Evolutionary conservation across 2,797 vertebrate genomes (phyloP), one percentile per base, ranked within the genome.

Genomic region (Synanceia verrucosa): DNA sequence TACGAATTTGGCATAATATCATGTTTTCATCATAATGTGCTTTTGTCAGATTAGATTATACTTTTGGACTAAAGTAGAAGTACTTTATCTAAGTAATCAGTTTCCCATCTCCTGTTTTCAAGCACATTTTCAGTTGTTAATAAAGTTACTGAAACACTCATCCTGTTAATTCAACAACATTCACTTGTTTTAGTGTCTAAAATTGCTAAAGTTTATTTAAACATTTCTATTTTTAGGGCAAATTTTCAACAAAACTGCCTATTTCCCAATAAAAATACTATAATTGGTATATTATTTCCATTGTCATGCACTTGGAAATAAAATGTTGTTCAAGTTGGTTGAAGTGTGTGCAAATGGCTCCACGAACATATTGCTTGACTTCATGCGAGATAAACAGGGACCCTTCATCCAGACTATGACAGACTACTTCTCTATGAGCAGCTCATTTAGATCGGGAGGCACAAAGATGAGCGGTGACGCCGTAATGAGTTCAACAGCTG

Each of bases 401-500:
- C 8, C 18, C 18, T 58, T 31, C 26, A 6, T 58, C 78, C 51
- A 57, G 21, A n/a, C 48, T 65, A 77, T 60, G 79, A 73, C 65
- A 72, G 64, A 51, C 58, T 58, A 47, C 6, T 58, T 63, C 60
- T 81, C 64, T 67, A 56, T 72, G 62, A 61, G 39, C 58, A 63
- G 56, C 59, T 70, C 70, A 63, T 75, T 73, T 59, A 18, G 48
- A 71, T 34, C 9, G 13, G 19, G 64, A 68, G 56, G 58, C 55
- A 80, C 69, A 65, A 48, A 46, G 41, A 76, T 63, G 73, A 71
- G 63, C 68, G 33, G 50, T 41, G 31, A 13, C 28, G 52, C 48
- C 63, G 52, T 63, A 69, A 74, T 57, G 58, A 75, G 39, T 65
- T 74, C 26, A 70, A 26, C 63, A 65, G 65, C 76, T 85, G 75